Percentiles rank a stretch among this genome's conserved stretches.
These are phyloP conservation scores for Vanessa cardui DNA, from an alignment of 2,888 invertebrate genomes.

Conservation along the genomic window DNA sequence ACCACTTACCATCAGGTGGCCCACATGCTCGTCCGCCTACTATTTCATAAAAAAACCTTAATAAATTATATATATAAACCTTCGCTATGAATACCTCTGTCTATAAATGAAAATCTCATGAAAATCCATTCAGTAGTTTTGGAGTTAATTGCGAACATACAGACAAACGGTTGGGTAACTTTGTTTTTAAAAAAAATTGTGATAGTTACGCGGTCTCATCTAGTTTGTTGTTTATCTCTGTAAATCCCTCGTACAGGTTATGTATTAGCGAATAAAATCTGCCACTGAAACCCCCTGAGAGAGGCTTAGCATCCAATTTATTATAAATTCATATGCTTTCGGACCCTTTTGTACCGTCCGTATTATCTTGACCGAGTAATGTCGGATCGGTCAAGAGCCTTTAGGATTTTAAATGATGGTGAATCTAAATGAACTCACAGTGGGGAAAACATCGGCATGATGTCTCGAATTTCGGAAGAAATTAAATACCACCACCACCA, in stretches of 20 bases:
- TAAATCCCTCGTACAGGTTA: conserved; percentile 34
- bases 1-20: no score
- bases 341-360: conserved; percentile 41
- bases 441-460: not conserved
- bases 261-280: conserved; percentile 48
- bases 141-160: no score
- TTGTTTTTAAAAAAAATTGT: no score
- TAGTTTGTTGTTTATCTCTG: conserved; percentile 26
- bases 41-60: no score
- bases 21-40: no score
- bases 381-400: conserved; percentile 34
- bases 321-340: conserved; percentile 60
- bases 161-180: no score
- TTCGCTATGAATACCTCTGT: no score
- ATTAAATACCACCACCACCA: no score
- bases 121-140: no score
- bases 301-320: conserved; percentile 54
- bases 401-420: conserved; percentile 16
- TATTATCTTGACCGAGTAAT: conserved; percentile 38
- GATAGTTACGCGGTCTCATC: conserved; percentile 22
- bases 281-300: conserved; percentile 43
- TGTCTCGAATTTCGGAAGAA: not conserved
- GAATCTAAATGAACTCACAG: not conserved
- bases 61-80: no score
- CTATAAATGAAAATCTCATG: no score